These are phyloP conservation scores for Grammomys dolichurus DNA, from an alignment of 2,113 vertebrate species.

Conservation along the genomic window DNA sequence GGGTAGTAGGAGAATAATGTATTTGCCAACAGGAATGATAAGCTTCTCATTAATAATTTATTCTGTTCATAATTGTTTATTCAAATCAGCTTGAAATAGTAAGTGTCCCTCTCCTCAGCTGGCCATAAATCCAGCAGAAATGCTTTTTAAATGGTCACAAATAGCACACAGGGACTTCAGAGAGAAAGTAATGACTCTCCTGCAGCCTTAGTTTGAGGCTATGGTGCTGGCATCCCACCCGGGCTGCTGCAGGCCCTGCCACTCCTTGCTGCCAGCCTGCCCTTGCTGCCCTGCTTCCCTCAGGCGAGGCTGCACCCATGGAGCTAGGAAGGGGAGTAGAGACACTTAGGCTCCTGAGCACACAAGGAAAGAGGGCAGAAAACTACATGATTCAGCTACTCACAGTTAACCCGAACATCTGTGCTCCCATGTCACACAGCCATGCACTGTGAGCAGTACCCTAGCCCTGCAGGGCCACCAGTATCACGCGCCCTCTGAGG, in stretches of 20 bases:
- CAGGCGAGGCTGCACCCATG: neutral
- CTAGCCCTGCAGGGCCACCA: neutral
- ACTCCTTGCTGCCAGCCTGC: neutral
- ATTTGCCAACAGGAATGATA: constrained; percentile 70
- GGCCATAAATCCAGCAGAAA: constrained; percentile 76
- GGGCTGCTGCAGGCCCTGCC: neutral
- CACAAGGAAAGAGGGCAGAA: neutral
- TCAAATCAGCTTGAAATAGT: constrained; percentile 82
- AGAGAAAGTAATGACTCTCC: constrained; percentile 52
- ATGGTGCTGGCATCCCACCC: neutral
- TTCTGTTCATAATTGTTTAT: constrained; percentile 79
- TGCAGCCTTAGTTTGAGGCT: constrained; percentile 12
- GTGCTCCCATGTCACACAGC: neutral
- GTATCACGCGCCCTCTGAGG: accelerated
- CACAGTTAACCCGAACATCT: neutral
- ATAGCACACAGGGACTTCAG: constrained; percentile 72
- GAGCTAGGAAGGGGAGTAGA: neutral
- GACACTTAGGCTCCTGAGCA: neutral
- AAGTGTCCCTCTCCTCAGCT: constrained; percentile 70
- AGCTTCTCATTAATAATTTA: constrained; percentile 80
- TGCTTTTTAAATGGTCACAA: constrained; percentile 78
- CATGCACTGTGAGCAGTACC: too few species aligned
- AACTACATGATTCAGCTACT: neutral
- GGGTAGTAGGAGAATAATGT: neutral
- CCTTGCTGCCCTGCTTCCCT: neutral